Evolutionary conservation across 2,888 invertebrate genomes (phyloP), one percentile per base, ranked within the genome.

Genomic region (Shargacucullia verbasci): DNA sequence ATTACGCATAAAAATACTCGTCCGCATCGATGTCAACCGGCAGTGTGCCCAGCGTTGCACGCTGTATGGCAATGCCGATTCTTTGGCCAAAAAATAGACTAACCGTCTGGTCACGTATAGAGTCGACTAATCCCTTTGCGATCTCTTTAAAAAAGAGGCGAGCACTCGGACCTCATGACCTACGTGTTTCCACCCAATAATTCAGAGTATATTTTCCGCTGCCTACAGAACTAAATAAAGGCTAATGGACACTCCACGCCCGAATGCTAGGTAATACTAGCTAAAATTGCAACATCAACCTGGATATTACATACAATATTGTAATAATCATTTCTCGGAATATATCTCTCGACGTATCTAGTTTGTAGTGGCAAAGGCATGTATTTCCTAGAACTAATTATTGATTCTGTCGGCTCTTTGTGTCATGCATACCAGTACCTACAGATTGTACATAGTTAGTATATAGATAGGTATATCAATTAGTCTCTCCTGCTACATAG

Each of bases 281-380:
- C 49, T 43, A 12, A 49, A 69, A 69, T 56, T 39, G 39, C 43
- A 57, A 34, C 33, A 34, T 20, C 20, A 20, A 20, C 20, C 2
- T 20, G 20, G 20, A 20, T 20, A 20, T 20, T 20, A 20, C 20
- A 44, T 37, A 44, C 46, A 25, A 31, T 41, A 12, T 39, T 33
- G 35, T 47, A 29, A 35, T 38, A 63, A n/a, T n/a, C 41, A 46
- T 41, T 44, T 15, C 47, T 29, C 40, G 41, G 20, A 68, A 53
- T 33, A 62, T 45, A 67, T 68, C 40, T 52, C 47, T 59, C 61
- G 45, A 45, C 29, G 54, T 50, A 43, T 15, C 15, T 14, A 11
- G 13, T 43, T n/a, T 59, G 34, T 54, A 67, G 49, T 37, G 46
- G 48, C 47, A 40, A 1, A 53, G 45, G 9, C 31, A 6, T 50